Evolutionary conservation across 1,140 invertebrate species (phyloP).

Genomic region (Drosophila tani): DNA sequence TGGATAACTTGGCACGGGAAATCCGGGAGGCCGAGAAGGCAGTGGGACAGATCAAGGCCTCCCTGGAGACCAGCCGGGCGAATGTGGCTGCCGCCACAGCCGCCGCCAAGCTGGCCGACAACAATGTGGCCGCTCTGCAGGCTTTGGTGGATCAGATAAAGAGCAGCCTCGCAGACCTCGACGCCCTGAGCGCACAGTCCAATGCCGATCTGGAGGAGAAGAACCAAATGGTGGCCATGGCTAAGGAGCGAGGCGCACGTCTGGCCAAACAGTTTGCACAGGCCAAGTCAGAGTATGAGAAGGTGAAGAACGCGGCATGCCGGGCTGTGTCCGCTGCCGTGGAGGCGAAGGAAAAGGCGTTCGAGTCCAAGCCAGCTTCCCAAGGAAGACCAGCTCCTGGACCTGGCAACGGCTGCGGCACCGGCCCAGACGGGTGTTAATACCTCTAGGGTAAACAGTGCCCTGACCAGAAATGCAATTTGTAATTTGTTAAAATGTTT

Average conservation of each 20-base stretch:
- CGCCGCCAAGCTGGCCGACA: slow-evolving; percentile 86
- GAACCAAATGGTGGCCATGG: slow-evolving; percentile 87
- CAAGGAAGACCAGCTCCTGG: background rate
- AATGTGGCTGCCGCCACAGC: slow-evolving; percentile 86
- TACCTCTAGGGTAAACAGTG: too few species aligned
- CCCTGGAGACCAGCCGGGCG: slow-evolving; percentile 86
- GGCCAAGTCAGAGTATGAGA: slow-evolving; percentile 86
- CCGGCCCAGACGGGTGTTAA: too few species aligned
- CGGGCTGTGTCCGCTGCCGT: slow-evolving; percentile 87
- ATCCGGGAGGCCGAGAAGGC: slow-evolving; percentile 87
- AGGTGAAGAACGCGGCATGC: slow-evolving; percentile 87
- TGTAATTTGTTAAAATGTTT: background rate
- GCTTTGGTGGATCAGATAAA: slow-evolving; percentile 85
- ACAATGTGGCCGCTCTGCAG: slow-evolving; percentile 71
- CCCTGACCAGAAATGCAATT: too few species aligned
- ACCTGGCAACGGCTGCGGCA: too few species aligned
- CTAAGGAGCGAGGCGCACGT: slow-evolving; percentile 86
- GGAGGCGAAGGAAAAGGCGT: slow-evolving; percentile 85
- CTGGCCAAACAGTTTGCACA: slow-evolving; percentile 86
- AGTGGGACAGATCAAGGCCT: slow-evolving; percentile 86
- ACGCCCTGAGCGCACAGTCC: slow-evolving; percentile 86
- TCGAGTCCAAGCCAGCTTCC: background rate
- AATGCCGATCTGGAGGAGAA: slow-evolving; percentile 87
- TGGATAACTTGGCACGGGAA: slow-evolving; percentile 86
- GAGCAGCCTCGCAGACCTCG: slow-evolving; percentile 86